Evolutionary conservation across 2,113 vertebrate genomes (phyloP), one percentile per base, ranked within the genome.

Genomic region (Entelurus aequoreus): DNA sequence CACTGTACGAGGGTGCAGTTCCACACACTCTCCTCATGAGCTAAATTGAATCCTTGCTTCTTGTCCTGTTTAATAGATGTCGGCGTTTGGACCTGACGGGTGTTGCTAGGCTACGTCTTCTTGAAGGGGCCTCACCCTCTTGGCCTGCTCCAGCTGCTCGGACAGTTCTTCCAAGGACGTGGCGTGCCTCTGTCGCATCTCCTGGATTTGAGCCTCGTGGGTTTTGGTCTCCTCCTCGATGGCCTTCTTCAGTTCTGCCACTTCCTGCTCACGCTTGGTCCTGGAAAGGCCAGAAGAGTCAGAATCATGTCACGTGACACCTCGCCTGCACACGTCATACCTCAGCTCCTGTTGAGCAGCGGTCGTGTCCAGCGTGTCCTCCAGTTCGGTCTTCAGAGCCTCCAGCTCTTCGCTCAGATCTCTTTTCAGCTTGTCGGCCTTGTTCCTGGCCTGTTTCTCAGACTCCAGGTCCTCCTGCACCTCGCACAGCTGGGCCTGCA

Each of bases 261-360:
- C 97, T 83, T 99, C 97, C 84, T 98, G 95, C 56, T 99, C 97
- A 47, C 97, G 91, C 68, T 99, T 99, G 48, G 93, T 94, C 84
- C 97, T 99, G 53, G 2, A 69, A 9, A 61, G 40, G 51, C 58
- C 5, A 59, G 6, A 48, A 40, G 14, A 4, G 15, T 35, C 7
- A 8, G 6, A 10, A 42, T 4, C 13, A 16, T 53, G 9, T 19
- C 7, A 64, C 74, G 89, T 90, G 8, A 63, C 19, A 19, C 19
- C 19, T 19, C 19, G 19, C 19, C 19, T 19, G 19, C 19, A 19
- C 19, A 19, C 19, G 19, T 19, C 19, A 19, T 80, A 98, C 97
- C 97, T 95, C 8, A 99, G 92, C 53, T 99, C 97, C 57, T 99
- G 97, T 81, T 99, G 97, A 7, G 97, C 95, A 3, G 97, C 97